Percentiles rank a stretch among this genome's conserved stretches.
These are phyloP conservation scores for Drosophila teissieri DNA, from an alignment of 1,140 invertebrate species.

Conservation along the genomic window DNA sequence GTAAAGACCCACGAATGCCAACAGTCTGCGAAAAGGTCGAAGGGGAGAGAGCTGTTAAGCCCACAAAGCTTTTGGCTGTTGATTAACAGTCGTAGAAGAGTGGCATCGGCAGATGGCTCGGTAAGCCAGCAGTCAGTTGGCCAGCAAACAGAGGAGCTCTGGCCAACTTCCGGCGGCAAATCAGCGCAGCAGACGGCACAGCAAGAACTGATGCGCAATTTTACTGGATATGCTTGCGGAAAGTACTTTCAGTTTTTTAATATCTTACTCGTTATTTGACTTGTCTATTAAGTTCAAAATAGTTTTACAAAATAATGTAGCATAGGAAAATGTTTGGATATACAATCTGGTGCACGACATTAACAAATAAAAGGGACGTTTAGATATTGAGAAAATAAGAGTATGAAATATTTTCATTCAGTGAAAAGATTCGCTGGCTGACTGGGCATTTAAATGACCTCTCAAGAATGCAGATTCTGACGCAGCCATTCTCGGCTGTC, in stretches of 20 bases:
- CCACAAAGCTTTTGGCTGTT: slow-evolving; percentile 42
- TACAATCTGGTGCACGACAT: no score
- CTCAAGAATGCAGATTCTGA: slow-evolving; percentile 77
- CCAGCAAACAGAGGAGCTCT: slow-evolving; percentile 21
- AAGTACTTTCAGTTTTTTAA: neutral
- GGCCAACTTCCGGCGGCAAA: slow-evolving; percentile 76
- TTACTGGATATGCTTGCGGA: slow-evolving; percentile 11
- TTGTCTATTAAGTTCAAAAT: no score
- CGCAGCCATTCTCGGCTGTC: slow-evolving; percentile 41
- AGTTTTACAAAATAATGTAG: no score
- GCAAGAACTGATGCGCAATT: slow-evolving; percentile 67
- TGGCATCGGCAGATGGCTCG: neutral
- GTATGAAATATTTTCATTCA: neutral
- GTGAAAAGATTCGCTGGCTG: slow-evolving; percentile 15
- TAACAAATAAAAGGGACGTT: no score
- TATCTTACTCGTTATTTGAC: no score
- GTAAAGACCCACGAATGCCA: slow-evolving; percentile 27
- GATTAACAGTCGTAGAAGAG: slow-evolving; percentile 42
- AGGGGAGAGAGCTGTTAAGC: slow-evolving; percentile 26
- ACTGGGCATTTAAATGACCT: slow-evolving; percentile 67
- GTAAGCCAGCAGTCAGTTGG: slow-evolving; percentile 12
- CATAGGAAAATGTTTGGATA: no score
- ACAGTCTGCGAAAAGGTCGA: slow-evolving; percentile 44
- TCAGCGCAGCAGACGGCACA: slow-evolving; percentile 70
- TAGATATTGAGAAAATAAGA: neutral